These are phyloP conservation scores for Equus quagga DNA, from an alignment of 2,113 vertebrate genomes.

Conservation along the genomic window DNA sequence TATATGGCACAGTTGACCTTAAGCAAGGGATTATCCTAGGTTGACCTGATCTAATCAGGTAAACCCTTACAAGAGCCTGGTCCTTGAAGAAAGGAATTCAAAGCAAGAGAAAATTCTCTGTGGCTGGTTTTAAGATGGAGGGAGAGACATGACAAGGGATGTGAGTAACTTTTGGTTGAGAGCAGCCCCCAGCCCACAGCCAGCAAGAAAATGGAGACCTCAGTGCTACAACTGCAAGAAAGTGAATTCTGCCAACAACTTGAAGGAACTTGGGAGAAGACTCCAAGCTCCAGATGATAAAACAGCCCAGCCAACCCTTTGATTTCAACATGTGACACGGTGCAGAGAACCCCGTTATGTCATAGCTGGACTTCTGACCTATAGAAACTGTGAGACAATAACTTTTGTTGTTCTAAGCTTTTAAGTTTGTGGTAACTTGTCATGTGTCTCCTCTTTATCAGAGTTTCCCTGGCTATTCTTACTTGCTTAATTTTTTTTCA, in stretches of 20 bases:
- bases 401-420: not conserved
- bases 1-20: not conserved
- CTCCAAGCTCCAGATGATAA: not conserved
- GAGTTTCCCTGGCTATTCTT: not conserved
- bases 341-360: not conserved
- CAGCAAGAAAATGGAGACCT: not conserved
- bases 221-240: not conserved
- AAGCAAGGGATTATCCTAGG: not conserved
- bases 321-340: not conserved
- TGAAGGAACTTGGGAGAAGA: not conserved
- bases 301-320: not conserved
- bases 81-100: not conserved
- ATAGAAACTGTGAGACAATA: not conserved
- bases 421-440: not conserved
- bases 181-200: not conserved
- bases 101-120: not conserved
- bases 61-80: not conserved
- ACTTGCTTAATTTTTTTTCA: not conserved
- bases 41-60: not conserved
- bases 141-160: not conserved
- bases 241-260: not conserved
- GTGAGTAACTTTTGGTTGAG: not conserved
- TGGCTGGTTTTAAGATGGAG: not conserved
- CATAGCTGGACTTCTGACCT: not conserved
- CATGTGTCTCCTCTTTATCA: not conserved